phyloP scores from a whole-genome alignment of 2,888 invertebrate species.

The Encarsia formosa region DNA sequence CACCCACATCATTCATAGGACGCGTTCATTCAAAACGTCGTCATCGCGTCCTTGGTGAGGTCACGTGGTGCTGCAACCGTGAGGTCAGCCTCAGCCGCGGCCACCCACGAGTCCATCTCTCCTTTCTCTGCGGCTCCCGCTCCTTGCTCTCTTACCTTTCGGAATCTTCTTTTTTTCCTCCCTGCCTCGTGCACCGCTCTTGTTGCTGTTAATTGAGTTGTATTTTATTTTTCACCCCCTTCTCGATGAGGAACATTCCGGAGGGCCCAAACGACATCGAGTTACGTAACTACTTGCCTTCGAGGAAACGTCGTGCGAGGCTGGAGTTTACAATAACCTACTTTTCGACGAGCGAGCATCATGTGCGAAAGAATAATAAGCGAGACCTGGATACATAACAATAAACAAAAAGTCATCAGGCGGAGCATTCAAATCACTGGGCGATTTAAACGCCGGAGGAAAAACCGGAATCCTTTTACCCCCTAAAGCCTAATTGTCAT shows the following conservation, averaged over 20 bases:
- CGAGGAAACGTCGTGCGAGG: no score
- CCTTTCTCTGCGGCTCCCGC: slow-evolving; percentile 8
- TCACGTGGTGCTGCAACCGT: slow-evolving; percentile 41
- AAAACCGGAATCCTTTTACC: slow-evolving; percentile 20
- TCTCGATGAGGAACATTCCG: background rate
- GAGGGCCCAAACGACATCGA: slow-evolving; percentile 4
- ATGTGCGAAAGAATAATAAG: no score
- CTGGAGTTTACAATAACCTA: no score
- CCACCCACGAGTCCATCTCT: slow-evolving; percentile 35
- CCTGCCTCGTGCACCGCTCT: background rate
- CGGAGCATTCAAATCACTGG: slow-evolving; percentile 12
- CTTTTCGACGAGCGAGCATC: no score
- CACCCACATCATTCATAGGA: no score
- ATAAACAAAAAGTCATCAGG: no score
- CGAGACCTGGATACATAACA: no score
- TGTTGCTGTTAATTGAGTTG: background rate
- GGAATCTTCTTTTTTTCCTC: background rate
- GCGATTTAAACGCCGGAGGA: background rate
- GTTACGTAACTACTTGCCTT: no score
- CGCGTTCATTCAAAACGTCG: no score
- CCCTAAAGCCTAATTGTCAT: slow-evolving; percentile 16
- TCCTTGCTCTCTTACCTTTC: slow-evolving; percentile 13
- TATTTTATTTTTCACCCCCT: background rate
- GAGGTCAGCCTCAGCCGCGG: slow-evolving; percentile 20
- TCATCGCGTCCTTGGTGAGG: slow-evolving; percentile 43